Base-by-base conservation (phyloP, 2,797 vertebrate genomes). In the Scolopax rusticola region DNA sequence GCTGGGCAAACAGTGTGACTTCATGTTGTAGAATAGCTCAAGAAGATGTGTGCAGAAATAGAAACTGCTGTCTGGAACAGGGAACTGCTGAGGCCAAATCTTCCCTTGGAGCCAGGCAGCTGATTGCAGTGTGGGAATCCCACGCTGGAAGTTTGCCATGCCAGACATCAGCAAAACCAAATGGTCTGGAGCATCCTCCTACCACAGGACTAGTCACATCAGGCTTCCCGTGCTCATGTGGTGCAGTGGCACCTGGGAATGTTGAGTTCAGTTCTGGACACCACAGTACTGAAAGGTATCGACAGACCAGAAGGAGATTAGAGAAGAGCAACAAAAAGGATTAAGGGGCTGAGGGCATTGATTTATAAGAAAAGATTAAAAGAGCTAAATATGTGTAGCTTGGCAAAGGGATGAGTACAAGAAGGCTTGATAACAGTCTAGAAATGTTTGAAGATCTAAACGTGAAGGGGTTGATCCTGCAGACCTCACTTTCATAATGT, bases 291-390 rank as follows among this genome's bases (percentile, higher is more conserved):
- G 57, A 40, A 17, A 57, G 88, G 19, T 60, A 67, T 78, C 20
- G 48, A 90, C 93, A 75, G 10, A 60, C 78, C 90, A 81, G 83
- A 20, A 32, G 89, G 67, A 92, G 96, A 96, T 96, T 94, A 96
- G 95, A 90, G 92, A 90, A 77, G 64, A 94, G 95, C 95, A 88
- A 93, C 97, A 95, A 94, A 96, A 96, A 96, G 93, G 94, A 96
- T 97, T 96, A 97, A 94, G 91, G 77, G 92, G 68, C 92, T 94
- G 92, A 90, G 76, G 91, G 83, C 89, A 97, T 71, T 97, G 97
- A 97, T 96, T 97, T 91, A 93, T 75, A 76, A 95, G 95, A 27
- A 83, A 48, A 96, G 97, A 96, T 96, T 96, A 96, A 96, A 97
- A 93, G 93, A 94, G 79, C 90, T 95, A 90, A 87, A 90, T 94